phyloP scores from a whole-genome alignment of 2,888 invertebrate species.

The Dendrolimus pini region DNA sequence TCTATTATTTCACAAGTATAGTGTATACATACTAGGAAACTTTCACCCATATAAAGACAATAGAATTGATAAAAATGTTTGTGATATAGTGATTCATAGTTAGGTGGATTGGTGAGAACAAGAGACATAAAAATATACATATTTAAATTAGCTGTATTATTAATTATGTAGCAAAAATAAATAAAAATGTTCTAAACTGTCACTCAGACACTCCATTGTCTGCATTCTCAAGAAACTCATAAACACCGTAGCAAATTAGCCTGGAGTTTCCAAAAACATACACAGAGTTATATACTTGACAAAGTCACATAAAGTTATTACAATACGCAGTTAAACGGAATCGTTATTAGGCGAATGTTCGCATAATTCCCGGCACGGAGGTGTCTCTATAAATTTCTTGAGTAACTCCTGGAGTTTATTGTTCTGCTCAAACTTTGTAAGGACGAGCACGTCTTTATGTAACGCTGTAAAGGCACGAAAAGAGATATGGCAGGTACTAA shows the following conservation, averaged over 20 bases:
- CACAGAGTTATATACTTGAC: not conserved
- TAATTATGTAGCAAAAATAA: too few species aligned
- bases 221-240: not conserved
- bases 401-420: conserved; percentile 18
- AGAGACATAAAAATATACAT: too few species aligned
- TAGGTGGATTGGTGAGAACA: too few species aligned
- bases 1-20: too few species aligned
- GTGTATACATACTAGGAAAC: too few species aligned
- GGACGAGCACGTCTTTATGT: not conserved
- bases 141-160: too few species aligned
- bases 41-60: too few species aligned
- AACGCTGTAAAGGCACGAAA: not conserved
- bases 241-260: not conserved
- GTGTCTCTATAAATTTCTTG: conserved; percentile 20
- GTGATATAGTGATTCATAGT: too few species aligned
- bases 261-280: not conserved
- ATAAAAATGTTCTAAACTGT: too few species aligned
- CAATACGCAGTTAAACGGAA: conserved; percentile 14
- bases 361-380: conserved; percentile 14
- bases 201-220: too few species aligned
- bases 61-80: too few species aligned
- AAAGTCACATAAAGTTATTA: conserved; percentile 6
- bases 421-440: not conserved
- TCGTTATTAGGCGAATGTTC: conserved; percentile 19
- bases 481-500: not conserved